phyloP scores from a whole-genome alignment of 2,113 vertebrate genomes.

The Casuarius casuarius region DNA sequence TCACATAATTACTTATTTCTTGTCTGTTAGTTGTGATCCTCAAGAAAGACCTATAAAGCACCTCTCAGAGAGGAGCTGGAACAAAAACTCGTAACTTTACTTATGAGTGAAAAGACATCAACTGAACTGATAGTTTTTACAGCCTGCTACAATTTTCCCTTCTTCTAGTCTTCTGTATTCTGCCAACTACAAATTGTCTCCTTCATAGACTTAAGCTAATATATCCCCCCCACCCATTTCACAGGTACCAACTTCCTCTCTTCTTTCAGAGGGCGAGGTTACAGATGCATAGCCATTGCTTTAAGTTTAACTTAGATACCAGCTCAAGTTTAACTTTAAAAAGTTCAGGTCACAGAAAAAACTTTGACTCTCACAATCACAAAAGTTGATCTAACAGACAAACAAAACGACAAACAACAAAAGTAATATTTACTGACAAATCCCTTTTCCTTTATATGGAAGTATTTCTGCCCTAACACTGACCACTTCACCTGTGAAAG shows the following conservation, averaged over 20 bases:
- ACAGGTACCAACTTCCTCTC: not conserved
- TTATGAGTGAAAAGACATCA: not conserved
- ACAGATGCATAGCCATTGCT: not conserved
- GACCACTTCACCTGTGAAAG: not conserved
- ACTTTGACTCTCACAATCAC: not conserved
- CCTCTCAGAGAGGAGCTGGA: not conserved
- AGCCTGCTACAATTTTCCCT: not conserved
- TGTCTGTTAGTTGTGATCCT: not conserved
- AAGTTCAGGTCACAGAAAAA: not conserved
- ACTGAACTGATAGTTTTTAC: not conserved
- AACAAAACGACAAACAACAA: not conserved
- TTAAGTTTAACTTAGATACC: not conserved
- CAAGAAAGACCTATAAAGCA: not conserved
- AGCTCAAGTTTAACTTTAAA: not conserved
- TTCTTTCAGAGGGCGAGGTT: not conserved
- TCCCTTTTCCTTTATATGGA: not conserved
- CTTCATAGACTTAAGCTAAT: not conserved
- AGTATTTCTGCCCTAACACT: not conserved
- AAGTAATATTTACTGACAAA: not conserved
- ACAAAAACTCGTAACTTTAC: accelerated
- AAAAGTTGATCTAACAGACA: not conserved
- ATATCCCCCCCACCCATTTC: not conserved
- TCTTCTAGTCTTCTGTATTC: not conserved
- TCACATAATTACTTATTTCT: not conserved
- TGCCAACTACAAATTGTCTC: not conserved